Base-by-base conservation (phyloP, 2,888 invertebrate species). In the Oscheius sp. region DNA sequence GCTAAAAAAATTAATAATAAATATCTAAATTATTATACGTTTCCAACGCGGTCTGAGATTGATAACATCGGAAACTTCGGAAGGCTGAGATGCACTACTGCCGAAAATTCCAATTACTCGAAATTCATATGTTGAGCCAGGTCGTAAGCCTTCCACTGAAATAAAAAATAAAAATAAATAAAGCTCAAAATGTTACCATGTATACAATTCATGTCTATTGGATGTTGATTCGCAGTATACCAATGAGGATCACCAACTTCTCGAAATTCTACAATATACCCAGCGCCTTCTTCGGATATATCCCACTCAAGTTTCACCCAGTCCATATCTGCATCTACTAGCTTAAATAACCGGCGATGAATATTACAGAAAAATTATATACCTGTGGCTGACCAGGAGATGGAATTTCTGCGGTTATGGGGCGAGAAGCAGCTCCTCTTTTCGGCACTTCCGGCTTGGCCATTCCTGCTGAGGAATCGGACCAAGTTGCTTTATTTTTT, bases 111-210 rank as follows among this genome's bases (percentile, higher is more conserved):
- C 78, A 46, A 84, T 76, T 13, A 88, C 88, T 6, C 88, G 82
- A 71, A 88, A 88, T 66, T 88, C 88, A 78, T 88, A 88, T n/a
- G 84, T 82, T 6, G 84, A 81, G 64, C 86, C 85, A 25, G 85
- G 81, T 7, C 84, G 81, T 9, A 88, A 82, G 18, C 85, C 84
- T 77, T 86, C 84, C 77, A 86, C 86, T 86, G 64, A 64, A 84
- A 69, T 18, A 35, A 21, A 25, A 73, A 5, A 16, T 18, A 49
- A 18, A 49, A 49, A 18, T 49, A 49, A 18, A 18, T 5, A 49
- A 49, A 49, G 13, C 5, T 3, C 3, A 35, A 35, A 35, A 35
- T 9, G 69, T 27, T 52, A 84, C 84, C 75, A 75, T 86, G 79
- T 70, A 82, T 81, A 55, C 84, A 75, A 69, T 87, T 86, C 41